These are phyloP conservation scores for Molanna angustata DNA, from an alignment of 2,888 invertebrate species.

Conservation along the genomic window DNA sequence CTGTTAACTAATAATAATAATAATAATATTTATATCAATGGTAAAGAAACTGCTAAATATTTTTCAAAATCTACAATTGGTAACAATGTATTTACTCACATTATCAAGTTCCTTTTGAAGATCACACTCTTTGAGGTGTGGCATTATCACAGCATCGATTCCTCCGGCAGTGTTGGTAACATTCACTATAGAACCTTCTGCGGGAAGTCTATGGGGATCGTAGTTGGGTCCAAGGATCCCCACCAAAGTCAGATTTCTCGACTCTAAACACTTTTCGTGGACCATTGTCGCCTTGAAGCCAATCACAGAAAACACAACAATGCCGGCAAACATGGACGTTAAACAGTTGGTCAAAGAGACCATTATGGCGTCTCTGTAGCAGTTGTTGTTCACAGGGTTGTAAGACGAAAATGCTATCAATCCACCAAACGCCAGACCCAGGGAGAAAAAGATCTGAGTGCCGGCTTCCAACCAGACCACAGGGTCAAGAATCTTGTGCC, in stretches of 20 bases:
- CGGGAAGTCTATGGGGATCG: conserved; percentile 51
- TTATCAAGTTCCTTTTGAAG: conserved; percentile 84
- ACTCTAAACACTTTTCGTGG: conserved; percentile 70
- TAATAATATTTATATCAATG: too few species aligned
- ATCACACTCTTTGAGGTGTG: conserved; percentile 72
- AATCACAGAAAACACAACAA: conserved; percentile 93
- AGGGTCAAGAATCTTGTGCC: conserved; percentile 88
- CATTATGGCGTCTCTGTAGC: conserved; percentile 88
- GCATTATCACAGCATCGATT: conserved; percentile 60
- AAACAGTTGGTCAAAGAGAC: conserved; percentile 91
- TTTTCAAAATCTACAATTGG: too few species aligned
- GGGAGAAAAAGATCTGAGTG: conserved; percentile 95
- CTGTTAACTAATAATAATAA: too few species aligned
- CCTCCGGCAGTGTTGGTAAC: conserved; percentile 53
- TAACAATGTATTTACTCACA: conserved; percentile 71
- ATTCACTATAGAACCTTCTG: conserved; percentile 55
- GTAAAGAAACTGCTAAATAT: too few species aligned
- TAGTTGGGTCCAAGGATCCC: conserved; percentile 56
- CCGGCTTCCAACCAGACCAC: conserved; percentile 98
- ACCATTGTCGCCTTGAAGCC: conserved; percentile 88
- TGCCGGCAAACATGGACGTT: conserved; percentile 95
- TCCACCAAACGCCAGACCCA: conserved; percentile 94
- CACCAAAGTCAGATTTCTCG: conserved; percentile 59
- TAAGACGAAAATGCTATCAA: conserved; percentile 95
- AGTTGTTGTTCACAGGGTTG: conserved; percentile 95